These are phyloP conservation scores for Aratinga solstitialis DNA, from an alignment of 2,797 vertebrate species.

Conservation along the genomic window DNA sequence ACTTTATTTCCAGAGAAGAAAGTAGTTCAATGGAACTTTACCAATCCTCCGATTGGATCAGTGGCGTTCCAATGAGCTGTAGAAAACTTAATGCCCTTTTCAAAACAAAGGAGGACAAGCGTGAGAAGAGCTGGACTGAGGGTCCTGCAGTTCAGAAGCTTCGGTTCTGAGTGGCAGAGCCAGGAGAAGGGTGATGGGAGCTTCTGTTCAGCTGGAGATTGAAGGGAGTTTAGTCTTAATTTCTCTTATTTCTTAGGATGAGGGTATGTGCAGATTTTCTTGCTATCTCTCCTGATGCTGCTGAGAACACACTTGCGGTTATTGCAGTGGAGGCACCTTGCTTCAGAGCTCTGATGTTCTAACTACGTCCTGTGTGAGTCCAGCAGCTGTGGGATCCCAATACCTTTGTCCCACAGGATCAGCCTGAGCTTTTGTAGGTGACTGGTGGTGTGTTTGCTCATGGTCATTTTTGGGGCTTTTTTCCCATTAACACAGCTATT, in stretches of 20 bases:
- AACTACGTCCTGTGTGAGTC: fast-evolving
- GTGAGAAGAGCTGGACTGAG: background rate
- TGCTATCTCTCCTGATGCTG: background rate
- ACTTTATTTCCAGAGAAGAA: background rate
- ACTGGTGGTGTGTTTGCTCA: background rate
- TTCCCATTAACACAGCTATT: background rate
- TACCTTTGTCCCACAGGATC: background rate
- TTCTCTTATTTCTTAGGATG: background rate
- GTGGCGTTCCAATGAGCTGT: background rate
- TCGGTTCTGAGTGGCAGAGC: background rate
- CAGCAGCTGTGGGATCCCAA: background rate
- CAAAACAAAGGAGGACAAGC: background rate
- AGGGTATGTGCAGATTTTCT: background rate
- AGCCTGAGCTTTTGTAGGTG: background rate
- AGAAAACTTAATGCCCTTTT: background rate
- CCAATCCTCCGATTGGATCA: background rate
- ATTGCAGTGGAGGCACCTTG: background rate
- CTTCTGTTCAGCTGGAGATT: background rate
- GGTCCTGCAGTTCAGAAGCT: background rate
- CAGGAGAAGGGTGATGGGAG: background rate
- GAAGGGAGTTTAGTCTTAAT: background rate
- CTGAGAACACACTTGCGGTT: background rate
- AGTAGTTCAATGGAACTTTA: background rate
- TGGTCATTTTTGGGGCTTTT: background rate
- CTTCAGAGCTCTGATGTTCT: background rate